Evolutionary conservation across 2,888 invertebrate species (phyloP), one percentile per base, ranked within the genome.

Genomic region (Arge pagana): DNA sequence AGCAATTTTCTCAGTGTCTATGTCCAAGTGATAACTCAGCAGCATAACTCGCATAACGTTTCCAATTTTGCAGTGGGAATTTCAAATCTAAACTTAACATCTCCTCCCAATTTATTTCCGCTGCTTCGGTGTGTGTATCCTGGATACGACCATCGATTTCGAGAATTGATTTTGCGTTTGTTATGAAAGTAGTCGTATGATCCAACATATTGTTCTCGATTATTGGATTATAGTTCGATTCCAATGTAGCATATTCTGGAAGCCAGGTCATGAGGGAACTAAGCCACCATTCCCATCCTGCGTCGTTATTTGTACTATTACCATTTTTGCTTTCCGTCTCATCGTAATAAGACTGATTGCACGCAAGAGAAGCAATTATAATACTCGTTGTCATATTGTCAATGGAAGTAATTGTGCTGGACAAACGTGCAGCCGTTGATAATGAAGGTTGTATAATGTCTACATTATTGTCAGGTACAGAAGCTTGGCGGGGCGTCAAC

Each of bases 201-300:
- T 45, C 45, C 16, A 33, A 15, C 33, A 45, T 45, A 23, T 45
- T 30, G 13, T 33, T 18, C 6, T 45, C 45, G 16, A 15, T 23
- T n/a, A 33, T 16, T 15, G 45, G 45, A n/a, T 11, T 23, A 3
- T 23, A 36, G 24, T 53, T 51, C 1, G 49, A 48, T 10, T 55
- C 50, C n/a, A 59, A 43, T 13, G 49, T 54, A 3, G 67, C 68
- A 5, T 67, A 55, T 54, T 66, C 55, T 1, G 67, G 64, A 16
- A 74, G 43, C 70, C 69, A 72, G 11, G 57, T 65, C 60, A 68
- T 63, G 13, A 66, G 54, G 1, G 71, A 64, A 42, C 62, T 60
- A n/a, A 68, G 50, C 71, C 71, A 72, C 67, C 71, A 71, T 40
- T 68, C 61, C 64, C 66, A 67, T 11, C 53, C 56, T 4, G 48